Percentiles rank a stretch among this genome's conserved stretches.
These are phyloP conservation scores for Dascillus cervinus DNA, from an alignment of 2,888 invertebrate species.

Conservation along the genomic window DNA sequence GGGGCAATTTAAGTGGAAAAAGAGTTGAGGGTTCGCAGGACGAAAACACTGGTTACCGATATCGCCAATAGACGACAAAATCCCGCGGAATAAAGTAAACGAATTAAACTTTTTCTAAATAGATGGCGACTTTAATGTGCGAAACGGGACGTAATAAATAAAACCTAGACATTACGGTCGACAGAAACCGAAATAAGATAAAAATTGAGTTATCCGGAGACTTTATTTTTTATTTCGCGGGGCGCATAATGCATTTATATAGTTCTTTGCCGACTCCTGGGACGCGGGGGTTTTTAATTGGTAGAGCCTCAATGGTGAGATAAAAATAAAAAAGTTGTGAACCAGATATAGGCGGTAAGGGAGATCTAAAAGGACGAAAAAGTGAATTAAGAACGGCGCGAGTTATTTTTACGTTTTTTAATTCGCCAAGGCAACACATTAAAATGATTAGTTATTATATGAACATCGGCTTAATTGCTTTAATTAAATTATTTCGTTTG, in stretches of 20 bases:
- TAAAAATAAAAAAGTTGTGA: slow-evolving; percentile 40
- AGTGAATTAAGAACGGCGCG: slow-evolving; percentile 22
- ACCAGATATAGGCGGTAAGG: slow-evolving; percentile 35
- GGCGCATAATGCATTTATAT: slow-evolving; percentile 26
- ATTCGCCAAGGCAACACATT: slow-evolving; percentile 15
- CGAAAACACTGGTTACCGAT: no score
- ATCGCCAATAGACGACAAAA: no score
- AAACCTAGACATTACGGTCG: no score
- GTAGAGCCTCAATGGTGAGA: slow-evolving; percentile 41
- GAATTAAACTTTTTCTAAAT: no score
- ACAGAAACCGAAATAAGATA: no score
- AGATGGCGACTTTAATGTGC: no score
- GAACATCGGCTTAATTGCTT: slow-evolving; percentile 20
- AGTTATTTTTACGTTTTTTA: slow-evolving; percentile 17
- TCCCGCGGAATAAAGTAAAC: no score
- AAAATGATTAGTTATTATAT: slow-evolving; percentile 19
- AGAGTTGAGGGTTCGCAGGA: no score
- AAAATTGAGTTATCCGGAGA: no score
- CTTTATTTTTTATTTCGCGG: slow-evolving; percentile 16
- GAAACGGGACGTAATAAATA: no score
- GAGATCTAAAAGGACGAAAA: slow-evolving; percentile 29
- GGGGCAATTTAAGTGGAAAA: no score
- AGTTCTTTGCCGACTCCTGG: slow-evolving; percentile 16
- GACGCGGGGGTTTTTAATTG: slow-evolving; percentile 37
- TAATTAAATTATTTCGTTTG: slow-evolving; percentile 19